Conservation (phyloP, 2,113 vertebrate species). For the Saccopteryx bilineata region DNA sequence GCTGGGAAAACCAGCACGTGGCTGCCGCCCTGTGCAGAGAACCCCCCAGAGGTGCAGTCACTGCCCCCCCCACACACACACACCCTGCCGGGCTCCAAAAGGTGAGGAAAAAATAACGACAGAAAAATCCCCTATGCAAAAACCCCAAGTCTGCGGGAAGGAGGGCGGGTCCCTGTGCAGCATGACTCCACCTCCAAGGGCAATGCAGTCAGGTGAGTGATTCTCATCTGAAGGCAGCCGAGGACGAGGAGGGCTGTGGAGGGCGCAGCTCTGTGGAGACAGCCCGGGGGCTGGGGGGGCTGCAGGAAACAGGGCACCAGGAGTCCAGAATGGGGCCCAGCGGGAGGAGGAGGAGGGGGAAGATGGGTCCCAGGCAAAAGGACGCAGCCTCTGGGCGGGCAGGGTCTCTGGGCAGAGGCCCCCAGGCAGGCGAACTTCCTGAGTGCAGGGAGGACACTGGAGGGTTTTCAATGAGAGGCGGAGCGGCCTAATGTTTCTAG, state of each 20-base stretch:
- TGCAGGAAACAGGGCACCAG: background rate
- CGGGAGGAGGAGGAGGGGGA: background rate
- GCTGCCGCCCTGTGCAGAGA: background rate
- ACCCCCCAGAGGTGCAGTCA: background rate
- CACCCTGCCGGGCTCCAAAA: slow-evolving; percentile 33
- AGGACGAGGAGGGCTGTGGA: background rate
- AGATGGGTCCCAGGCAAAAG: background rate
- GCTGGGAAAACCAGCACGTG: too few species aligned
- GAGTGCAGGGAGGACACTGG: background rate
- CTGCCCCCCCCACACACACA: too few species aligned
- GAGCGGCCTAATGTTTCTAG: background rate
- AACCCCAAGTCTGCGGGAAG: slow-evolving; percentile 63
- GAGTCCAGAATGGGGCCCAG: too few species aligned
- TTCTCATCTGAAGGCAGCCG: background rate
- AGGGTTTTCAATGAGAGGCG: background rate
- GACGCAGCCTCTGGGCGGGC: background rate
- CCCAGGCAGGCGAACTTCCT: too few species aligned
- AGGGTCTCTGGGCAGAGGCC: background rate
- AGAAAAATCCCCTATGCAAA: slow-evolving; percentile 80
- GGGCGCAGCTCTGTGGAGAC: background rate
- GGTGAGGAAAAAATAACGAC: slow-evolving; percentile 72
- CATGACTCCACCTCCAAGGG: background rate
- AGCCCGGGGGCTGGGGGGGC: background rate
- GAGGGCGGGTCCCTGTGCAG: slow-evolving; percentile 35
- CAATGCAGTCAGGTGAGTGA: slow-evolving; percentile 15